Evolutionary conservation across 2,113 vertebrate genomes (phyloP), one percentile per base, ranked within the genome.

Genomic region (Polyodon spathula): DNA sequence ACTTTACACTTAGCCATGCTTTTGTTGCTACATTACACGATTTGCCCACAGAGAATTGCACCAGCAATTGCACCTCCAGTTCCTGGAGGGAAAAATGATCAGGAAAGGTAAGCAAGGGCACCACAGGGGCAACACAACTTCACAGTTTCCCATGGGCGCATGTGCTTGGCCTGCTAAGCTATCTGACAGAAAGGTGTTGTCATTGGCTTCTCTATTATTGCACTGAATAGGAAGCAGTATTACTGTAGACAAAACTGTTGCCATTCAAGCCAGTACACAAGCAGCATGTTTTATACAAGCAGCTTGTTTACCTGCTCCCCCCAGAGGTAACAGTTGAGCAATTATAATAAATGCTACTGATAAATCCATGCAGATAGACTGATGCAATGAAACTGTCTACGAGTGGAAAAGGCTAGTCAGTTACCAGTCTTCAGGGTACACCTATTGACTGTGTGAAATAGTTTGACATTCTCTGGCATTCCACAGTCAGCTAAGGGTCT

Each of bases 341-440:
- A 61, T 65, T 66, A 67, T 65, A 60, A 72, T 75, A 63, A 70
- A 66, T 46, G 16, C 52, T 57, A 51, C 54, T 62, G 63, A 62
- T 51, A 61, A 65, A 63, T 59, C 58, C 50, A 59, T 63, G 8
- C 40, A 40, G 43, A 66, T 52, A 54, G 43, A 39, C 58, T 8
- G 46, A 61, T 62, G 60, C 63, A 59, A 65, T 63, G 52, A 60
- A n/a, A n/a, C n/a, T n/a, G n/a, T 59, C 55, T 44, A 58, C 59
- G 50, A 68, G 57, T 66, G 53, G 62, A 55, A 37, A 66, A 61
- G 63, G 51, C 60, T 64, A 56, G 48, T 40, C 40, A 50, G 43
- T 55, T 42, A 39, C 63, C 37, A 8, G 40, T 43, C 59, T 27
- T 8, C 15, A 16, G 62, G 50, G 37, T 51, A 57, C 67, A 2